Evolutionary conservation across 1,140 invertebrate species (phyloP).

Genomic region (Spodoptera litura): DNA sequence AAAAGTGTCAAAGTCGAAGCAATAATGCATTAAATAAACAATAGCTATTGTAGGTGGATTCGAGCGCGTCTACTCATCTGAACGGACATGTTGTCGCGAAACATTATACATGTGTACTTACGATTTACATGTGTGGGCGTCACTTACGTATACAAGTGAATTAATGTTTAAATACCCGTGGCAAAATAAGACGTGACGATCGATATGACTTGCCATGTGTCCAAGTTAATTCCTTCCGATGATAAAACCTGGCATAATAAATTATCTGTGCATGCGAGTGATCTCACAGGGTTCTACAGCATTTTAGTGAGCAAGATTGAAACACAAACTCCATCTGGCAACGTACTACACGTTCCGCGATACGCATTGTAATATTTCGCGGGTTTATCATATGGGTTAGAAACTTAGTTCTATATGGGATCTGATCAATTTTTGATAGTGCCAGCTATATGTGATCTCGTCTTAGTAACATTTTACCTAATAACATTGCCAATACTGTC

Average conservation of each 20-base stretch:
- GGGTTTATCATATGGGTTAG: no score
- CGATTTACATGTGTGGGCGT: background rate
- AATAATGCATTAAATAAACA: slow-evolving; percentile 32
- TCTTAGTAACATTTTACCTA: no score
- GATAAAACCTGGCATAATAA: slow-evolving; percentile 52
- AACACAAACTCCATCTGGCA: no score
- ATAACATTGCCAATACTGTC: no score
- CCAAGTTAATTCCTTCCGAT: slow-evolving; percentile 55
- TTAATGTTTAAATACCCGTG: slow-evolving; percentile 43
- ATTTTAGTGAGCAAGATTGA: background rate
- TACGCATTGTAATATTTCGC: no score
- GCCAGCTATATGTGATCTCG: no score
- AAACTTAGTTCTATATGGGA: no score
- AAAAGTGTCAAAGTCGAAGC: background rate
- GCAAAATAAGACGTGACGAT: slow-evolving; percentile 39
- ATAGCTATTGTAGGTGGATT: background rate
- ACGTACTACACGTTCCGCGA: no score
- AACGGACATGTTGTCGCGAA: slow-evolving; percentile 19
- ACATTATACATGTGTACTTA: slow-evolving; percentile 14
- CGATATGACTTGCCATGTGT: slow-evolving; percentile 45
- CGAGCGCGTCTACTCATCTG: slow-evolving; percentile 16
- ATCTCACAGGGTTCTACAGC: slow-evolving; percentile 42
- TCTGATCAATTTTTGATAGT: no score
- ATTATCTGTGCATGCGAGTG: slow-evolving; percentile 52
- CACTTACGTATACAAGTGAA: background rate